Conservation (phyloP, 2,113 vertebrate species). For the Apaloderma vittatum region DNA sequence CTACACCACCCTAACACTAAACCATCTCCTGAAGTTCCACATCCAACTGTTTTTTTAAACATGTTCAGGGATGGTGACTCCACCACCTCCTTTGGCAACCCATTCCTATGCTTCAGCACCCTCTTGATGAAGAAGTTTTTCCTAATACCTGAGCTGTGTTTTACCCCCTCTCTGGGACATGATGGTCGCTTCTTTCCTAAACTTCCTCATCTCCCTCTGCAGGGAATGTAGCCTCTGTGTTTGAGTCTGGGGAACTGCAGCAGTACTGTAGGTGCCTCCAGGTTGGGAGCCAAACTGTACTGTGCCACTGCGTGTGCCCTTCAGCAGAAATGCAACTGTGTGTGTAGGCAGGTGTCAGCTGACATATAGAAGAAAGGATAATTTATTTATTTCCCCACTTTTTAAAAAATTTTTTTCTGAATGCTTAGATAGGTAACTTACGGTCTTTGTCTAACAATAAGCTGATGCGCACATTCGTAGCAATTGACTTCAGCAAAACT, state of each 20-base stretch:
- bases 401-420: no score
- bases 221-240: background rate
- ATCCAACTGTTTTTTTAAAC: no score
- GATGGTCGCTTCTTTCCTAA: background rate
- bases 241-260: background rate
- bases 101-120: no score
- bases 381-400: background rate
- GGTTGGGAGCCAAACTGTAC: background rate
- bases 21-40: no score
- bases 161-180: background rate
- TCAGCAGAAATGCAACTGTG: background rate
- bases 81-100: no score
- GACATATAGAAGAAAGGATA: background rate
- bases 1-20: no score
- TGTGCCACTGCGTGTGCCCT: rapidly evolving
- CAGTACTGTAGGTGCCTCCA: rapidly evolving
- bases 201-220: background rate
- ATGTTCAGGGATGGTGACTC: no score
- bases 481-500: background rate
- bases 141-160: background rate
- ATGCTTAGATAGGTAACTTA: background rate
- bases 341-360: background rate
- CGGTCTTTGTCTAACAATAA: background rate
- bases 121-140: no score
- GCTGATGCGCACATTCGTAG: background rate